Evolutionary conservation across 2,113 vertebrate genomes (phyloP).

Genomic region (Fulmarus glacialis): DNA sequence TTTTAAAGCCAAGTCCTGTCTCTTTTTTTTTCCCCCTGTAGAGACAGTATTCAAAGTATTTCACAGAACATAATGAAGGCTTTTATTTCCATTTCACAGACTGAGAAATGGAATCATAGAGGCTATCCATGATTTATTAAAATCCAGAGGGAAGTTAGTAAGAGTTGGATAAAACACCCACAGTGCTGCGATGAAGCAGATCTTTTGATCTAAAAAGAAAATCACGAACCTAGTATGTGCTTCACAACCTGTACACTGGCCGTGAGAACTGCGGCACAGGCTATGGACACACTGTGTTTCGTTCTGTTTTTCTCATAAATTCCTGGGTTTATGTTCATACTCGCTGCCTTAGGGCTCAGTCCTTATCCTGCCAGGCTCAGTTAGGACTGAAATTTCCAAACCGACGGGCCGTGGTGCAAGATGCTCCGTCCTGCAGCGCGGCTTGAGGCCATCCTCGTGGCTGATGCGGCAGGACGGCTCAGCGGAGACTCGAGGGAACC

Average conservation of each 20-base stretch:
- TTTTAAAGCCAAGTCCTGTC: background rate
- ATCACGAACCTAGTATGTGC: rapidly evolving
- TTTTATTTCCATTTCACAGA: background rate
- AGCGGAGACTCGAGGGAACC: rapidly evolving
- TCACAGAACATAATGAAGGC: background rate
- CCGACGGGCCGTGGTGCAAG: rapidly evolving
- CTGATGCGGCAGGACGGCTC: background rate
- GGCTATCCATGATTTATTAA: background rate
- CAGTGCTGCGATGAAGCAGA: background rate
- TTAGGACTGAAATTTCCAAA: background rate
- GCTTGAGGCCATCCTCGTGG: background rate
- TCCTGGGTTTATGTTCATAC: background rate
- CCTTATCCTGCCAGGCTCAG: background rate
- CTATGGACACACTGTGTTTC: rapidly evolving
- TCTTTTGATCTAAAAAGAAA: background rate
- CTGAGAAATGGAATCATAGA: background rate
- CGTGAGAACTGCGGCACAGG: background rate
- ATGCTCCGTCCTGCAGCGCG: rapidly evolving
- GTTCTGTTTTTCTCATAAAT: background rate
- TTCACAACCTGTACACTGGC: rapidly evolving
- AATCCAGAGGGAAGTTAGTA: background rate
- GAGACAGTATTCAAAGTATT: background rate
- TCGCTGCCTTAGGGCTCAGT: background rate
- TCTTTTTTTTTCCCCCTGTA: rapidly evolving
- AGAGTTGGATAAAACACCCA: background rate